Base-by-base conservation (phyloP, 2,113 vertebrate genomes). In the Oenanthe oenanthe region DNA sequence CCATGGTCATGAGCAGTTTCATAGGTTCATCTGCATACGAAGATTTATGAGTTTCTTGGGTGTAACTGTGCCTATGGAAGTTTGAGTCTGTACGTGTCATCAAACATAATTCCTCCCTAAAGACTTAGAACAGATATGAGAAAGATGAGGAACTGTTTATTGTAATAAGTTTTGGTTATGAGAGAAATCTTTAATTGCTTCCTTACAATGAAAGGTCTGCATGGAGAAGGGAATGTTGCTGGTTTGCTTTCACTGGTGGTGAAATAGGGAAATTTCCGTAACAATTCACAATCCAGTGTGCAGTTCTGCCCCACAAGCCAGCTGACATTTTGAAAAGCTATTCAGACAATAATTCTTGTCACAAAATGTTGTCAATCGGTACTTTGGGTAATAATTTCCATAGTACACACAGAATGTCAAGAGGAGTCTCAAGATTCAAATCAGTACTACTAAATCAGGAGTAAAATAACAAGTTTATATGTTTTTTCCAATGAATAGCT, bases 131-230 rank as follows among this genome's bases (percentile, higher is more conserved):
- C 18, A 76, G 85, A 79, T 77, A 73, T 56, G 47, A 45, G 58
- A 50, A 89, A 88, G 76, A 91, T 53, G 40, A 71, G 50, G 63
- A 81, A 82, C 54, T 89, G 54, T 87, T 71, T 79, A 58, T 42
- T 77, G 78, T 67, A 89, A 31, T 78, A 62, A 58, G 47, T 21
- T 66, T 81, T 81, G 85, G 76, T 86, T 68, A 67, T 38, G 25
- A 68, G 25, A 72, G 78, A 87, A 73, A 60, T 86, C 51, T 83
- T 58, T 91, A 88, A 90, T 93, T 89, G 65, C 29, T 91, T 88
- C 73, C 78, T 95, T 89, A 38, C 70, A 95, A 58, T 86, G 70
- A 86, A 70, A 95, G 43, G 26, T 72, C 75, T 85, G 63, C 38
- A 43, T 14, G 16, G 78, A 62, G 38, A 66, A 72, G 65, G n/a